These are phyloP conservation scores for Operophtera brumata DNA, from an alignment of 2,888 invertebrate species.

Conservation along the genomic window DNA sequence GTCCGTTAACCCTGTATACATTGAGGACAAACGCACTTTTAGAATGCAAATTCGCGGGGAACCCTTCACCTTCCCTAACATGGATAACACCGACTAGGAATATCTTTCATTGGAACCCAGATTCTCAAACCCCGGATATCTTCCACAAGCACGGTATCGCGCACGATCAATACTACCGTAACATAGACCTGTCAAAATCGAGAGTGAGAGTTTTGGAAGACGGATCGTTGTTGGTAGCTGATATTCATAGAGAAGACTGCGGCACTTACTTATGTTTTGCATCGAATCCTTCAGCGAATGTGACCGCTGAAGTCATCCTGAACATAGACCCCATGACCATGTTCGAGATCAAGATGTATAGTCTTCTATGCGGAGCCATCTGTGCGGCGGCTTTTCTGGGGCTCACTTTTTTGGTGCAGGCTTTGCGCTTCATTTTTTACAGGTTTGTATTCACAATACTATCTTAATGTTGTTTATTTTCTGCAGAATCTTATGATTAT, in stretches of 20 bases:
- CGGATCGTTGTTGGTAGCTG: conserved; percentile 87
- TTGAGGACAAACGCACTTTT: conserved; percentile 85
- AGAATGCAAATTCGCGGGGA: conserved; percentile 88
- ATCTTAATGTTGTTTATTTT: background rate
- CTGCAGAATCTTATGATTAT: conserved; percentile 10
- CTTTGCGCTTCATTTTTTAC: conserved; percentile 84
- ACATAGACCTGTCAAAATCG: conserved; percentile 72
- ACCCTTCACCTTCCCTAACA: conserved; percentile 89
- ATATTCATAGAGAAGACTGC: conserved; percentile 88
- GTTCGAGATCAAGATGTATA: conserved; percentile 90
- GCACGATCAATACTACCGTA: conserved; percentile 77
- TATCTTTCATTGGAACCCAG: conserved; percentile 89
- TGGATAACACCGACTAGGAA: conserved; percentile 91
- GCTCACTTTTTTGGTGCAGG: conserved; percentile 89
- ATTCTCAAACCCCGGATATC: conserved; percentile 83
- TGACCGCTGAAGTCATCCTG: conserved; percentile 86
- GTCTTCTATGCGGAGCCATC: conserved; percentile 89
- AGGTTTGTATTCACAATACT: conserved; percentile 78
- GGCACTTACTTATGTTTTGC: conserved; percentile 93
- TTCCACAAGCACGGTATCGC: conserved; percentile 84
- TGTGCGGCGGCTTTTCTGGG: conserved; percentile 90
- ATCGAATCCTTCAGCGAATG: conserved; percentile 90
- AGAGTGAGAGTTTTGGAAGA: conserved; percentile 86
- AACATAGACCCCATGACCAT: conserved; percentile 93
- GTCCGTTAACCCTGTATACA: conserved; percentile 83